Evolutionary conservation across 2,113 vertebrate species (phyloP).

Genomic region (Hippocampus mohnikei): DNA sequence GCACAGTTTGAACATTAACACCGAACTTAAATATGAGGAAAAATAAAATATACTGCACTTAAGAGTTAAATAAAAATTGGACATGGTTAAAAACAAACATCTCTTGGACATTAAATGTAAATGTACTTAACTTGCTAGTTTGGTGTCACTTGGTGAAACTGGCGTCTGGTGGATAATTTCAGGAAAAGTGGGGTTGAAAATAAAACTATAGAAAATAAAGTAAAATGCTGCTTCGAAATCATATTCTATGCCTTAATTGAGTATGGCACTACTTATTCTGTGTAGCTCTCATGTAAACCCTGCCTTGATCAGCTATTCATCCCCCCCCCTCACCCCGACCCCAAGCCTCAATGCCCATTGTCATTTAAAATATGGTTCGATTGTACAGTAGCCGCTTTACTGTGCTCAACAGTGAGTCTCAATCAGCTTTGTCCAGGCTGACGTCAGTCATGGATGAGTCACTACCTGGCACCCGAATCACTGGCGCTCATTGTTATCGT

Average conservation of each 20-base stretch:
- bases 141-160: too few species aligned
- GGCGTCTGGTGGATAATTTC: too few species aligned
- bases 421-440: slow-evolving; percentile 46
- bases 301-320: neutral
- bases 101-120: too few species aligned
- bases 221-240: neutral
- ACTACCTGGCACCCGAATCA: slow-evolving; percentile 72
- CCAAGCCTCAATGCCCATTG: neutral
- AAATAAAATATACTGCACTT: too few species aligned
- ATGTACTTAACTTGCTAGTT: too few species aligned
- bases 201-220: too few species aligned
- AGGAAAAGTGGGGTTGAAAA: too few species aligned
- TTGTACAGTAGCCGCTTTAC: slow-evolving; percentile 20
- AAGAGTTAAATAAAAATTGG: too few species aligned
- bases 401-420: slow-evolving; percentile 36
- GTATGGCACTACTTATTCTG: neutral
- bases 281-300: neutral
- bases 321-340: too few species aligned
- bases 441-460: slow-evolving; percentile 73
- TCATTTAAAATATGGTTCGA: neutral
- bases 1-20: too few species aligned
- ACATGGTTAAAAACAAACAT: too few species aligned
- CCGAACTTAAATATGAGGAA: too few species aligned
- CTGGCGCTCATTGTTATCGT: slow-evolving; percentile 64
- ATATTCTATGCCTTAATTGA: neutral